Conservation (phyloP, 2,113 vertebrate genomes). For the Pomatorhinus ruficollis region DNA sequence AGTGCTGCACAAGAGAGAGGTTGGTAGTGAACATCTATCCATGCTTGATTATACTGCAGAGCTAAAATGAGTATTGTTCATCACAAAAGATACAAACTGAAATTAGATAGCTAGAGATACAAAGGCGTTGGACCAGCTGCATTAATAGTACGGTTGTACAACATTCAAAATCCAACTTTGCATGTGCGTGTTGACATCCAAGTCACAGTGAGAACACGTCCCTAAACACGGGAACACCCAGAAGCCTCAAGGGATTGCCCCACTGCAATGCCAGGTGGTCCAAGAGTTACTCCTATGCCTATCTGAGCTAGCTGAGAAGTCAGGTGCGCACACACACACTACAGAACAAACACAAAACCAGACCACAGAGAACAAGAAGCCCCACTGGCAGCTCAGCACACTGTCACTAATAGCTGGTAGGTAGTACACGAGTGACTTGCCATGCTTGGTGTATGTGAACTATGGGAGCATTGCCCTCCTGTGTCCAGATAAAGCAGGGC, state of each 20-base stretch:
- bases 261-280: background rate
- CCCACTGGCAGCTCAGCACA: conserved; percentile 3
- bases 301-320: background rate
- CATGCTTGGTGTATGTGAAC: background rate
- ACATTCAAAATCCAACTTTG: conserved; percentile 55
- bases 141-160: conserved; percentile 31
- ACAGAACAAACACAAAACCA: background rate
- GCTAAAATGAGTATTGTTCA: conserved; percentile 51
- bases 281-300: background rate
- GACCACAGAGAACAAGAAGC: conserved; percentile 28
- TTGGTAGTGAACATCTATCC: conserved; percentile 50
- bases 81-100: conserved; percentile 5
- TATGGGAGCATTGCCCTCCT: background rate
- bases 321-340: background rate
- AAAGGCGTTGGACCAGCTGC: conserved; percentile 54
- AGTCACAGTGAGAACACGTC: conserved; percentile 12
- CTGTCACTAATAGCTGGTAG: background rate
- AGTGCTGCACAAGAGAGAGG: conserved; percentile 45
- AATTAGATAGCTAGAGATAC: conserved; percentile 17
- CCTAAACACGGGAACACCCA: background rate
- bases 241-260: background rate
- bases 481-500: background rate
- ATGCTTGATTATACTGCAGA: conserved; percentile 36
- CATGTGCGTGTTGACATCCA: conserved; percentile 41
- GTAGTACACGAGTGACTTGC: background rate